These are phyloP conservation scores for Ctenosaura bakeri DNA, from an alignment of 2,797 vertebrate genomes.

Conservation along the genomic window DNA sequence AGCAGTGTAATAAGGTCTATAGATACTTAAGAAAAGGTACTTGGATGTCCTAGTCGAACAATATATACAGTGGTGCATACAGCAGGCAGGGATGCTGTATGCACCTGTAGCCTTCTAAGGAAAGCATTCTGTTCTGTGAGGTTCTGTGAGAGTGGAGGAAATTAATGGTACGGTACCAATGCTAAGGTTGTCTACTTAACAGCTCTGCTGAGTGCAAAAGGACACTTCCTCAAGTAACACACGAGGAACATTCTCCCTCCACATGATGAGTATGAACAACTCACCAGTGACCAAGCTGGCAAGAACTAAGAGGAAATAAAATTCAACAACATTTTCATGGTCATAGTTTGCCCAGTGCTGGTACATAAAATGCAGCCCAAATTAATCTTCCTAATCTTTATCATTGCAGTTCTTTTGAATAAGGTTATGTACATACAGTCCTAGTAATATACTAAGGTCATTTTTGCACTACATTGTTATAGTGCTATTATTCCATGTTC, in stretches of 20 bases:
- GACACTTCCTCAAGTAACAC: too few species aligned
- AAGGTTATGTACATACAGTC: neutral
- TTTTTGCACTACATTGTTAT: too few species aligned
- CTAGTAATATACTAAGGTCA: neutral
- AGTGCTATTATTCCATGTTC: too few species aligned
- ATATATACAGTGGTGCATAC: too few species aligned
- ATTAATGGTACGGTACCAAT: neutral
- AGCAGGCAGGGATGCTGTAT: neutral
- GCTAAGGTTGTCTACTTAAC: neutral
- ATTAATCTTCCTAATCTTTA: neutral
- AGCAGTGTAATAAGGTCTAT: conserved; percentile 27
- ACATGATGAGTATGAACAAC: neutral
- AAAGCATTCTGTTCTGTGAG: neutral
- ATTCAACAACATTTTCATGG: neutral
- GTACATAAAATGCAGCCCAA: neutral
- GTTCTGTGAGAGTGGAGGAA: neutral
- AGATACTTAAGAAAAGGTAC: neutral
- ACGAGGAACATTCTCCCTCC: neutral
- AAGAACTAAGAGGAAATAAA: neutral
- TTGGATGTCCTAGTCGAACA: neutral
- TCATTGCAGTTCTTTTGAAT: neutral
- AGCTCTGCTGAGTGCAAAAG: neutral
- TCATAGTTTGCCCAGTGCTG: neutral
- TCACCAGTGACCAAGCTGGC: neutral
- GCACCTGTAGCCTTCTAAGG: neutral